These are phyloP conservation scores for Calypte anna DNA, from an alignment of 2,113 vertebrate genomes.

Conservation along the genomic window DNA sequence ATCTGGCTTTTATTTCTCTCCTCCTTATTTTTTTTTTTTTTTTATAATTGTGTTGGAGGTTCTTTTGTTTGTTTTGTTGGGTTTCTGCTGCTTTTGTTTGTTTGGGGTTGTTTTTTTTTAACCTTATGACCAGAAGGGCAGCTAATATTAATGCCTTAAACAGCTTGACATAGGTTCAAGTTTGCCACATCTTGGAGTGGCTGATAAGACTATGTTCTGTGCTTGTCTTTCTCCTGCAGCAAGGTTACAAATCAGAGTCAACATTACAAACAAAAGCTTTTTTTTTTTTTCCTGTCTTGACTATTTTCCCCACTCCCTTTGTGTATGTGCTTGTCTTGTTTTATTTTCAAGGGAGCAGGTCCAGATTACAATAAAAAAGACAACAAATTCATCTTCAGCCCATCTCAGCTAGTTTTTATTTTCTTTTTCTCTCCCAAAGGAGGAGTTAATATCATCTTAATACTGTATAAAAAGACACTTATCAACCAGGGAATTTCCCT, in stretches of 20 bases:
- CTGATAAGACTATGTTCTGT: neutral
- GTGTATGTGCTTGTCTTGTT: neutral
- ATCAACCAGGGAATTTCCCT: conserved; percentile 26
- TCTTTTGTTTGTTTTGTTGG: too few species aligned
- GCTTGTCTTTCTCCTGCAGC: neutral
- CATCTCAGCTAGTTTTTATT: conserved; percentile 37
- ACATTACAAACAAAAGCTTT: neutral
- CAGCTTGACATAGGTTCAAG: neutral
- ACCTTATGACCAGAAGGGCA: neutral
- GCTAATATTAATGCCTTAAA: neutral
- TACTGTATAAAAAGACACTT: conserved; percentile 46
- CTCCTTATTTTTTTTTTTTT: neutral
- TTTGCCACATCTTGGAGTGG: neutral
- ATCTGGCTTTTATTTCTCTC: neutral
- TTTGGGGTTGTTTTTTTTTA: neutral
- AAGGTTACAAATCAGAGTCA: neutral
- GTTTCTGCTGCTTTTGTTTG: too few species aligned
- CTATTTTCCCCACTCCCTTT: neutral
- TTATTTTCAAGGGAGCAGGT: neutral
- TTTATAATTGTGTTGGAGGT: neutral
- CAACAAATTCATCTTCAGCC: neutral
- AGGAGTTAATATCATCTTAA: conserved; percentile 42
- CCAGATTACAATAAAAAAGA: conserved; percentile 5
- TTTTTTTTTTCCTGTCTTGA: neutral
- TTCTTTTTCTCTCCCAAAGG: conserved; percentile 39